Conservation (phyloP, 92 coral and sea anemone species). For the Phenganax marumi region DNA sequence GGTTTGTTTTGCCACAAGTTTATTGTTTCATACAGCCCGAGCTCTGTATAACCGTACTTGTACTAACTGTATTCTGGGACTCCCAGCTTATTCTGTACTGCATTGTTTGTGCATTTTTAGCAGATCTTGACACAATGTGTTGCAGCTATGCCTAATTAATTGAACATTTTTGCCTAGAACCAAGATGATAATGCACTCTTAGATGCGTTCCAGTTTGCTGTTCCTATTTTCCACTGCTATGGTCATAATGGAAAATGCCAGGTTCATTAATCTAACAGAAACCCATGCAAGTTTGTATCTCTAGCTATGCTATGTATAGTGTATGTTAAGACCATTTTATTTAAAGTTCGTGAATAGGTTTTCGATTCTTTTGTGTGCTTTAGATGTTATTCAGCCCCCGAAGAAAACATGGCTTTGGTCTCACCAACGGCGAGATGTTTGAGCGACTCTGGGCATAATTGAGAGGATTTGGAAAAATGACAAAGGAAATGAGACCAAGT, state of each 20-base stretch:
- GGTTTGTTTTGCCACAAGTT: too few species aligned
- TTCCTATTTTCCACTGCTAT: constrained; percentile 44
- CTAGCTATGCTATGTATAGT: too few species aligned
- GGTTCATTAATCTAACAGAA: neutral
- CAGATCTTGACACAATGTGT: neutral
- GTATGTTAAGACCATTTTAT: neutral
- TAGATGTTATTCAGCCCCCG: constrained; percentile 14
- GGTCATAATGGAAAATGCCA: constrained; percentile 43
- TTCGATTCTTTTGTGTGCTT: neutral
- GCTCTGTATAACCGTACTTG: neutral
- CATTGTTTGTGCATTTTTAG: constrained; percentile 1
- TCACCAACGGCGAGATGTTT: constrained; percentile 15
- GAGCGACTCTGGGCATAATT: constrained; percentile 16
- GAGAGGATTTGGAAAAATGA: constrained; percentile 3
- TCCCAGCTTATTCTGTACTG: neutral
- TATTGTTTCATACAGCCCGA: too few species aligned
- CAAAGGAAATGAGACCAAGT: constrained; percentile 24
- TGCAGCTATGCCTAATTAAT: neutral
- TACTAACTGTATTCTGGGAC: neutral
- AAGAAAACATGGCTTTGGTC: neutral
- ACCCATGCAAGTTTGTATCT: too few species aligned
- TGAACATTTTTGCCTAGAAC: constrained; percentile 16
- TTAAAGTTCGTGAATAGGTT: neutral
- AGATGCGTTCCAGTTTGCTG: constrained; percentile 39
- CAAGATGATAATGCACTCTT: constrained; percentile 25